phyloP scores from a whole-genome alignment of 2,113 vertebrate genomes.

The Dicaeum eximium region DNA sequence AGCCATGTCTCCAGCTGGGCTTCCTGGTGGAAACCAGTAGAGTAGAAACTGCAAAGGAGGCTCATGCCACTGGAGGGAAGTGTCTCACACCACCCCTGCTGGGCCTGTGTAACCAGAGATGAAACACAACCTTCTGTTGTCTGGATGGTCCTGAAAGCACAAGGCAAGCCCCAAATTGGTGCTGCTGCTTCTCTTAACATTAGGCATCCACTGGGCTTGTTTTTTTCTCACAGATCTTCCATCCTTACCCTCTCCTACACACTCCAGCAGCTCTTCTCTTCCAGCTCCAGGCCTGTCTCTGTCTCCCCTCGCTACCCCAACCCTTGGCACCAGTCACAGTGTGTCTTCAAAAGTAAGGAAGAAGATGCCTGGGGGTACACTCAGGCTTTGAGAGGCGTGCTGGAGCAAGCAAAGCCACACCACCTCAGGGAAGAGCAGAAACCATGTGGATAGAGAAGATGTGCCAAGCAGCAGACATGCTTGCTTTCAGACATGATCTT shows the following conservation, averaged over 20 bases:
- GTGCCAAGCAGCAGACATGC: neutral
- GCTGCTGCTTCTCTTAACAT: neutral
- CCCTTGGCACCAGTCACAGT: neutral
- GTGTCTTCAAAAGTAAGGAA: fast-evolving
- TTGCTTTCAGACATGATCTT: neutral
- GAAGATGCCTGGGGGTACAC: neutral
- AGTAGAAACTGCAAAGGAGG: neutral
- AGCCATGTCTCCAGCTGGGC: neutral
- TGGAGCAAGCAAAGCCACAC: neutral
- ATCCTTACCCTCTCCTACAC: neutral
- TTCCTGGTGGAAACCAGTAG: neutral
- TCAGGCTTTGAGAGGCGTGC: neutral
- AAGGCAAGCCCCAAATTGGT: fast-evolving
- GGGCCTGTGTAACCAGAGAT: neutral
- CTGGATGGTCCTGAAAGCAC: neutral
- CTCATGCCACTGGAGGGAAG: fast-evolving
- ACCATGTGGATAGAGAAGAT: neutral
- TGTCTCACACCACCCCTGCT: neutral
- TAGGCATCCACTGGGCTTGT: neutral
- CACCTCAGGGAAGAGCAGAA: neutral
- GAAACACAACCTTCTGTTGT: neutral
- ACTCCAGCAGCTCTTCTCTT: neutral
- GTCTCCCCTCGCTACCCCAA: neutral
- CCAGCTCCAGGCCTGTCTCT: neutral
- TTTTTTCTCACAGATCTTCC: neutral